phyloP scores from a whole-genome alignment of 2,888 invertebrate genomes.

The Chironomus riparius region DNA sequence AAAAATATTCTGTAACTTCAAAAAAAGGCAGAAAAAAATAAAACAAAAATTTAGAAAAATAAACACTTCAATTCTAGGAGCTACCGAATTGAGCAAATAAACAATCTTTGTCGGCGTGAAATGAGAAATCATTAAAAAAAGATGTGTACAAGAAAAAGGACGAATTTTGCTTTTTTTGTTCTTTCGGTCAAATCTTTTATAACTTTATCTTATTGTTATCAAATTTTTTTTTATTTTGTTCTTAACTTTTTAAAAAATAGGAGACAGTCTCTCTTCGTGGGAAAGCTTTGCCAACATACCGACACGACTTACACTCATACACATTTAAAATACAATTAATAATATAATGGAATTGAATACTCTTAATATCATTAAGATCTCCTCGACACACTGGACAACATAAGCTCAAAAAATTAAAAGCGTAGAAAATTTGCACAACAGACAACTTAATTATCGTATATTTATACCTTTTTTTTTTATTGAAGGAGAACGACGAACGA shows the following conservation, averaged over 20 bases:
- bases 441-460: conserved; percentile 22
- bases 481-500: too few species aligned
- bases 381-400: neutral
- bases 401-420: conserved; percentile 20
- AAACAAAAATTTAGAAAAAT: conserved; percentile 1
- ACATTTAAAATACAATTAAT: too few species aligned
- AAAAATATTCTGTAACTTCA: neutral
- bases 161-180: neutral
- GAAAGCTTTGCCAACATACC: neutral
- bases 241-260: neutral
- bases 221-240: neutral
- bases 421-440: conserved; percentile 19
- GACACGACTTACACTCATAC: too few species aligned
- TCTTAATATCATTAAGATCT: neutral
- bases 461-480: neutral
- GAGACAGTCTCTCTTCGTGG: conserved; percentile 1
- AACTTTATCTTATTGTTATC: neutral
- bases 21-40: neutral
- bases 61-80: conserved; percentile 19
- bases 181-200: neutral
- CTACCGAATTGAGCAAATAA: conserved; percentile 24
- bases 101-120: conserved; percentile 12
- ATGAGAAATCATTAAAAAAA: neutral
- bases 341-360: too few species aligned
- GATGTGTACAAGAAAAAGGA: too few species aligned